Percentiles rank a stretch among this genome's conserved stretches.
phyloP scores from a whole-genome alignment of 2,797 vertebrate species.

The Phataginus tricuspis region DNA sequence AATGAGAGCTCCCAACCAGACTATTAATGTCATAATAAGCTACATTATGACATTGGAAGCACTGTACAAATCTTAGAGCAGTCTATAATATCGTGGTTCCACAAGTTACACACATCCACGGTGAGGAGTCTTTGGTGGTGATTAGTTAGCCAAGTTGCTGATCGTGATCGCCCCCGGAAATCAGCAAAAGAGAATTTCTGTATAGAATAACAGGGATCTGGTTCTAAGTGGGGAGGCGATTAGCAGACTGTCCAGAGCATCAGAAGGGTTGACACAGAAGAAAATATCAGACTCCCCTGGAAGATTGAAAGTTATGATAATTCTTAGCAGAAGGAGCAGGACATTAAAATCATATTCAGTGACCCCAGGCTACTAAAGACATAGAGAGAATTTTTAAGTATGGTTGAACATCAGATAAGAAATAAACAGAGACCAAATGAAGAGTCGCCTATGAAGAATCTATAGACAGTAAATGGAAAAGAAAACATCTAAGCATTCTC shows the following conservation, averaged over 20 bases:
- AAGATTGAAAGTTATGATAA: background rate
- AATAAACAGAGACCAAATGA: background rate
- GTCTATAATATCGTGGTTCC: background rate
- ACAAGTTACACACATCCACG: background rate
- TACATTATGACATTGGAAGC: background rate
- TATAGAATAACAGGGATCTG: background rate
- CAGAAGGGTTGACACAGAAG: background rate
- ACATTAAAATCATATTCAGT: background rate
- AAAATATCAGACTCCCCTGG: background rate
- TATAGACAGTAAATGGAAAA: constrained; percentile 2
- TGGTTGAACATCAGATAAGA: constrained; percentile 43
- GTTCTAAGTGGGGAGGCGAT: background rate
- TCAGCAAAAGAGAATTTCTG: background rate
- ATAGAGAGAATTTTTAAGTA: background rate
- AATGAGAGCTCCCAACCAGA: background rate
- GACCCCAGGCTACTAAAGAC: background rate
- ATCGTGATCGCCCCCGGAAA: background rate
- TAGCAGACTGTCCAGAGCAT: background rate
- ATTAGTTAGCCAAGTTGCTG: background rate
- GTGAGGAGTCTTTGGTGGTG: background rate
- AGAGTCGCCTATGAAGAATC: constrained; percentile 31
- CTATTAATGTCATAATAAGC: too few relatives aligned
- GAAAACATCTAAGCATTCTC: constrained; percentile 35
- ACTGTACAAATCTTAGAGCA: background rate
- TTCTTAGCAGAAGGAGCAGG: constrained; percentile 10